These are phyloP conservation scores for Dryas iulia DNA, from an alignment of 1,140 invertebrate genomes.

Conservation along the genomic window DNA sequence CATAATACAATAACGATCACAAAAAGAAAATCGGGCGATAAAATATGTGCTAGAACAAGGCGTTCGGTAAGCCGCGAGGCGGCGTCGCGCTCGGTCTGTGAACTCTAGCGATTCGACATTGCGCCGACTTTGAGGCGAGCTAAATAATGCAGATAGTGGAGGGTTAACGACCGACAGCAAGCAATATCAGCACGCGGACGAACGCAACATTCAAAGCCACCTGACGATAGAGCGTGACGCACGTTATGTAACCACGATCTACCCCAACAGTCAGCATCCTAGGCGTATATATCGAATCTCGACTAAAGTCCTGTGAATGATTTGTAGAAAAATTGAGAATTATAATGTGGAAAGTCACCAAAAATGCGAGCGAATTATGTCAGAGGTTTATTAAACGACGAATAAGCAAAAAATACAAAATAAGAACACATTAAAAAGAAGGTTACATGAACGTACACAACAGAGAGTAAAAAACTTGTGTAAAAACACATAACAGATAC, in stretches of 20 bases:
- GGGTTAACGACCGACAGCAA: conserved; percentile 68
- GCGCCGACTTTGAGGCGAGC: conserved; percentile 71
- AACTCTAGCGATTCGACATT: conserved; percentile 74
- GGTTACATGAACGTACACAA: too few species aligned
- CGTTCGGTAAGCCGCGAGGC: conserved; percentile 54
- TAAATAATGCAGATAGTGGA: conserved; percentile 72
- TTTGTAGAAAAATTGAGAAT: too few species aligned
- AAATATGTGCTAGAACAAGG: conserved; percentile 62
- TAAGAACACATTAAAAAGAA: too few species aligned
- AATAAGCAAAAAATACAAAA: too few species aligned
- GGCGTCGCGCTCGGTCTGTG: conserved; percentile 59
- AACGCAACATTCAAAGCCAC: conserved; percentile 49
- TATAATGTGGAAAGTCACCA: too few species aligned
- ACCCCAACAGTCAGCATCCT: conserved; percentile 11
- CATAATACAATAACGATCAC: neutral
- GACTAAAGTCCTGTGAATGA: too few species aligned
- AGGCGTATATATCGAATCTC: too few species aligned
- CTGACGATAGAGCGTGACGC: conserved; percentile 48
- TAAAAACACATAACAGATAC: too few species aligned
- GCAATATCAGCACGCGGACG: conserved; percentile 68
- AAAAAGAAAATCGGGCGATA: conserved; percentile 23
- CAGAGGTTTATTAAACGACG: too few species aligned
- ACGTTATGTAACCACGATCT: conserved; percentile 47
- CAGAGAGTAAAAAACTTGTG: neutral
- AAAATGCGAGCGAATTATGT: too few species aligned